Percentiles rank a stretch among this genome's conserved stretches.
Evolutionary conservation across 2,113 vertebrate species (phyloP).

Genomic region (Lycocorax pyrrhopterus): DNA sequence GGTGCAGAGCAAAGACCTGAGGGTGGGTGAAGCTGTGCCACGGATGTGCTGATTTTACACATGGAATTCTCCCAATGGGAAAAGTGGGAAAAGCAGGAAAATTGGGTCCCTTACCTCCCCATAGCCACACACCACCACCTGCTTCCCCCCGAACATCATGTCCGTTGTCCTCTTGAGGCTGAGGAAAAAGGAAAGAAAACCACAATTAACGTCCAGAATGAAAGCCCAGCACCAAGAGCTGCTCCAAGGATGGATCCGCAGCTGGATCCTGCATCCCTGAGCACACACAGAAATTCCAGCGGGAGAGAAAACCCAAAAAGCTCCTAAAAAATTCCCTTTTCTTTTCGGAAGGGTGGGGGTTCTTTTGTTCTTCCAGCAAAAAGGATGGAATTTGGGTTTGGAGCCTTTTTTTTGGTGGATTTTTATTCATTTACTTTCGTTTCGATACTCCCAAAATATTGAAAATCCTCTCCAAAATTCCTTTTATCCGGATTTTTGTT

Average conservation of each 20-base stretch:
- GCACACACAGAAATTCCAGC: neutral
- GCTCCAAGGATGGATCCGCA: neutral
- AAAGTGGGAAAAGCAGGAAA: neutral
- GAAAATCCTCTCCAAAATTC: accelerated
- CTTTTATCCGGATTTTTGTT: neutral
- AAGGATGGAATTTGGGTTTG: neutral
- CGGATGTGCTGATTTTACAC: neutral
- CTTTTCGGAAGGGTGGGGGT: no score
- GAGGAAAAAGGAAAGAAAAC: neutral
- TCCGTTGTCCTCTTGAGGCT: slow-evolving; percentile 97
- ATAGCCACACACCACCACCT: slow-evolving; percentile 97
- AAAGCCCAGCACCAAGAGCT: neutral
- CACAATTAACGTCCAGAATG: neutral
- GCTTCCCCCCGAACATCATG: slow-evolving; percentile 98
- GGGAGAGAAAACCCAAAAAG: accelerated
- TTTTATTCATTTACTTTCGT: neutral
- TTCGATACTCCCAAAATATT: neutral
- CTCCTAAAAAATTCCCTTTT: neutral
- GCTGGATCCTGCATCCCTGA: neutral
- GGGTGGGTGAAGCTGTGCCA: neutral
- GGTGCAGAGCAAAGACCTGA: neutral
- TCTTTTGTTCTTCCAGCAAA: neutral
- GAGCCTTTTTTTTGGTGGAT: accelerated
- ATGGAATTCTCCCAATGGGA: neutral
- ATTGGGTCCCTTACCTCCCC: slow-evolving; percentile 82